Evolutionary conservation across 2,113 vertebrate genomes (phyloP).

Genomic region (Thalassoma bifasciatum): DNA sequence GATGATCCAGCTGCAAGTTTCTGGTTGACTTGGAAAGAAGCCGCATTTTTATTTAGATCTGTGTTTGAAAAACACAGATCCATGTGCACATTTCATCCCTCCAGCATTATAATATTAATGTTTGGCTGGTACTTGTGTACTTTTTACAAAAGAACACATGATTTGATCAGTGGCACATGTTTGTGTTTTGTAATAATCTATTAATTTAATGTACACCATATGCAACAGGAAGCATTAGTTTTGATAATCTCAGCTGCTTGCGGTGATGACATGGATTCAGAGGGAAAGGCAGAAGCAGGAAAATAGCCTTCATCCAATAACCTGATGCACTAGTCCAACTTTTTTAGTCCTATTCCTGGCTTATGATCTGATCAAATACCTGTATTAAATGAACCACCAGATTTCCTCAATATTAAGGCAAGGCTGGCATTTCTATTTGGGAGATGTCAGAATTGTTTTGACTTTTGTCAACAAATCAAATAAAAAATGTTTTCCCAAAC

Average conservation of each 20-base stretch:
- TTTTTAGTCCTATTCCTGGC: too few relatives aligned
- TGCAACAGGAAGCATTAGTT: conserved; percentile 10
- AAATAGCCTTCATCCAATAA: not conserved
- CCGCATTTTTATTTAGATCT: not conserved
- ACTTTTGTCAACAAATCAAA: too few relatives aligned
- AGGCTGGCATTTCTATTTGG: too few relatives aligned
- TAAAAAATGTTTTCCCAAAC: too few relatives aligned
- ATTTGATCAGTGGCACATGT: conserved; percentile 15
- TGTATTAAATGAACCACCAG: too few relatives aligned
- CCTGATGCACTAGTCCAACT: not conserved
- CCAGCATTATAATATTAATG: not conserved
- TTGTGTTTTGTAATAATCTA: not conserved
- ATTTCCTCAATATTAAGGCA: too few relatives aligned
- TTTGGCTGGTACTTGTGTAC: not conserved
- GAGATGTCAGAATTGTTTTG: too few relatives aligned
- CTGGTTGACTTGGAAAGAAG: not conserved
- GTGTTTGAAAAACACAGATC: not conserved
- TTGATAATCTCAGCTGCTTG: not conserved
- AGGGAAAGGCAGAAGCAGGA: conserved; percentile 10
- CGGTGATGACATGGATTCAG: conserved; percentile 6
- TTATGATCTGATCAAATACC: too few relatives aligned
- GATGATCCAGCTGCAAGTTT: not conserved
- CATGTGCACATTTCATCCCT: conserved; percentile 1
- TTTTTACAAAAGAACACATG: conserved; percentile 9
- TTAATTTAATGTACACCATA: conserved; percentile 33